A percentile compares a stretch with the other conserved stretches of the same genome.
Evolutionary conservation across 2,797 vertebrate genomes (phyloP).

Genomic region (Galago senegalensis): DNA sequence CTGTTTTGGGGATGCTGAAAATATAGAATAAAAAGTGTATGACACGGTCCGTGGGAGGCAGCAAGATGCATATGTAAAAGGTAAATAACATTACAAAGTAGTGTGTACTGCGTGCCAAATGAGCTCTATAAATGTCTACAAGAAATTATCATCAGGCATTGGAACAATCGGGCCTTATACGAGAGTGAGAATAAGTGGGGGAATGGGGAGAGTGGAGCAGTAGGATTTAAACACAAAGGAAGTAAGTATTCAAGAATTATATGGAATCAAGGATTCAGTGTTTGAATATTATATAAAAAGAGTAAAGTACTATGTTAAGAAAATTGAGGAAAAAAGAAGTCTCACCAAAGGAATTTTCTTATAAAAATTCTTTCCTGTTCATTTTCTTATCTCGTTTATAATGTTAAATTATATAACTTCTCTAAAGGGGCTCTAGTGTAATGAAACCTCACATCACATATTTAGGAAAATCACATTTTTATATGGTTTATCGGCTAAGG

Average conservation of each 20-base stretch:
- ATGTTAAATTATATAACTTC: constrained; percentile 35
- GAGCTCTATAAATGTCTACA: not conserved
- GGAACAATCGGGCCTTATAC: not conserved
- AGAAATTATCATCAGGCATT: not conserved
- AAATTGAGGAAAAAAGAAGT: constrained; percentile 25
- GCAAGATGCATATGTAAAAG: not conserved
- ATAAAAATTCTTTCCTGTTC: not conserved
- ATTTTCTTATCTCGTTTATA: constrained; percentile 19
- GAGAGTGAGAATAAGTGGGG: not conserved
- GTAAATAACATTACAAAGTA: not conserved
- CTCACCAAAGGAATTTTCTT: not conserved
- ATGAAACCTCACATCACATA: not conserved
- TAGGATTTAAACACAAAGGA: not conserved
- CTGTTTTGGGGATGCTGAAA: not conserved
- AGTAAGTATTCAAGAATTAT: not conserved
- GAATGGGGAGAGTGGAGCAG: not conserved
- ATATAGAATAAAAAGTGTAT: not conserved
- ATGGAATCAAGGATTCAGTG: not conserved
- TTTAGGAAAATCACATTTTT: constrained; percentile 12
- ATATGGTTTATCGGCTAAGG: not conserved
- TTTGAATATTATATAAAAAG: not conserved
- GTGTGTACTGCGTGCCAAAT: not conserved
- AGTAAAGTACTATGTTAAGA: not conserved
- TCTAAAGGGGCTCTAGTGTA: not conserved
- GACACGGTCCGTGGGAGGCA: not conserved